Base-by-base conservation (phyloP, 2,113 vertebrate species). In the Silurus glanis region DNA sequence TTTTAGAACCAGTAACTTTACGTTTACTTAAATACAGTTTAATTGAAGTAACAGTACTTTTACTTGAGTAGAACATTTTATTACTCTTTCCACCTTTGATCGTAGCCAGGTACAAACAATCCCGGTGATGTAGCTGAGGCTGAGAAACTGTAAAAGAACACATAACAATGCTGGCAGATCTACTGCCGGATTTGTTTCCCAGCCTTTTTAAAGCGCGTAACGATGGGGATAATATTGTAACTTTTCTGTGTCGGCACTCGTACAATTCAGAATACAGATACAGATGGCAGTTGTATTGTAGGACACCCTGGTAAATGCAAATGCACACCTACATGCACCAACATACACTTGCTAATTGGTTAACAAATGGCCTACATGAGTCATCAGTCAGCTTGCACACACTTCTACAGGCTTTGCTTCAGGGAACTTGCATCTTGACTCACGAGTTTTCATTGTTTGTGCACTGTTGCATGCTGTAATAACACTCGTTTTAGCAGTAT, bases 361-460 rank as follows among this genome's bases (percentile, higher is more conserved):
- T 53, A n/a, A 21, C 49, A 75, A 8, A 9, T 56, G n/a, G 55
- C 14, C 13, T 78, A 64, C 49, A 61, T 85, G 21, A 80, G 53
- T 49, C 66, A 80, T 64, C 3, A 25, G 59, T 64, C 10, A 66
- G n/a, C 51, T 85, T 85, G 75, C 45, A 53, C 69, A 59, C 45
- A 9, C 4, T 64, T 49, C 76, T 69, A 13, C 28, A 85, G 76
- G 83, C 83, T 64, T 66, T 17, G 37, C 58, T 83, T 45, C 16
- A 45, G 55, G 21, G 17, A 76, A 37, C 37, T 76, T 53, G 21
- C 47, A n/a, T 64, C 53, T 78, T 28, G 72, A 19, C 83, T 78
- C 59, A 64, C 14, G 53, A 28, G 59, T 47, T 85, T 66, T 80
- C 37, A 37, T 53, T 85, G 76, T 53, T 79, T 79, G 74, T 53